phyloP scores from a whole-genome alignment of 2,113 vertebrate species.

The Hippocampus zosterae region DNA sequence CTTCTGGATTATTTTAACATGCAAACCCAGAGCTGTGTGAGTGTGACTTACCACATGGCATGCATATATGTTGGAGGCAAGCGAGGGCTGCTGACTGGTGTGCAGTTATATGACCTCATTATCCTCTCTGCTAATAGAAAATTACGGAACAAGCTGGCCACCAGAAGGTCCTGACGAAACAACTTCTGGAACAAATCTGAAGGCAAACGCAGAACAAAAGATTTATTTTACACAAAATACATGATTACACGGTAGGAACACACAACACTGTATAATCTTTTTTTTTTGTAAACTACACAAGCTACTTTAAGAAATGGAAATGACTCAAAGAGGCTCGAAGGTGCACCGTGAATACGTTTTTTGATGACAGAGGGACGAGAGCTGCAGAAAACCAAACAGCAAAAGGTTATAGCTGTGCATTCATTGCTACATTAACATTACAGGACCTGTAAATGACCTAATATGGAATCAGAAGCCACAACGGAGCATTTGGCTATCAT shows the following conservation, averaged over 20 bases:
- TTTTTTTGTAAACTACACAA: neutral
- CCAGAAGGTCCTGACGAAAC: constrained; percentile 93
- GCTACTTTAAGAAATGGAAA: neutral
- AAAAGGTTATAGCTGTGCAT: neutral
- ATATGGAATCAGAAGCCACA: neutral
- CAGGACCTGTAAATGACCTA: neutral
- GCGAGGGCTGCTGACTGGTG: constrained; percentile 93
- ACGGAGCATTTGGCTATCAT: neutral
- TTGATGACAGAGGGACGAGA: neutral
- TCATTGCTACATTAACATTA: neutral
- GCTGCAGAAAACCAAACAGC: neutral
- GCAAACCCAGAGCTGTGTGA: neutral
- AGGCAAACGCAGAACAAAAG: constrained; percentile 14
- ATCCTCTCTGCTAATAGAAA: constrained; percentile 94
- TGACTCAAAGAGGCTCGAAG: neutral
- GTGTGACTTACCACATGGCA: constrained; percentile 89
- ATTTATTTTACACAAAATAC: constrained; percentile 4
- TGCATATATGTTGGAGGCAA: constrained; percentile 98
- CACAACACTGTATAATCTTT: too few species aligned
- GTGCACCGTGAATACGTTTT: neutral
- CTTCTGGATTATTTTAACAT: neutral
- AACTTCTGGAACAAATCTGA: constrained; percentile 97
- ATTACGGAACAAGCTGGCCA: constrained; percentile 95
- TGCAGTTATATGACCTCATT: constrained; percentile 98
- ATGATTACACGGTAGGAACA: neutral